phyloP scores from a whole-genome alignment of 1,140 invertebrate species.

The Octopus bimaculoides region DNA sequence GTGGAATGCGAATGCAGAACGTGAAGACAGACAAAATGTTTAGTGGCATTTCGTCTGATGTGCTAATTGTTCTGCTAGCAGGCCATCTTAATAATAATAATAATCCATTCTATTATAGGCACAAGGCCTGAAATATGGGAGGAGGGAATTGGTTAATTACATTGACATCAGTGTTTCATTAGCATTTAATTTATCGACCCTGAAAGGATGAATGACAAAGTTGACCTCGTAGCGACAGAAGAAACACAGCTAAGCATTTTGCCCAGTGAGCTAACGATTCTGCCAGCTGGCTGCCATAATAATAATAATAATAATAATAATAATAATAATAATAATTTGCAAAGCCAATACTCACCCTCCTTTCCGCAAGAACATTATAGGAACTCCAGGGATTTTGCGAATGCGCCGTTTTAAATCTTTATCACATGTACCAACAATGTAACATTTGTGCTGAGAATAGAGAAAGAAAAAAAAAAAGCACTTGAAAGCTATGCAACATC shows the following conservation, averaged over 20 bases:
- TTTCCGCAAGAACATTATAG: slow-evolving; percentile 94
- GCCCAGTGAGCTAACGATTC: background rate
- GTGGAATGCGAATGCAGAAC: no score
- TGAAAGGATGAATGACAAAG: background rate
- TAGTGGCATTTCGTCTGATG: no score
- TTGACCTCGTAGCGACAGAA: background rate
- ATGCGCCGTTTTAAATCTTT: slow-evolving; percentile 95
- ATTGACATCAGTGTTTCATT: background rate
- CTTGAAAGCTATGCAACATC: no score
- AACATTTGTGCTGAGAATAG: slow-evolving; percentile 89
- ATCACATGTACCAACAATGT: slow-evolving; percentile 99
- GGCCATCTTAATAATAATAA: no score
- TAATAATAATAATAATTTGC: slow-evolving; percentile 8
- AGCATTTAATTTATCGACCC: background rate
- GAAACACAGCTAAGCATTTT: background rate
- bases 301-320: background rate
- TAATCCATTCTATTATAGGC: no score
- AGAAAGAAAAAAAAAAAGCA: background rate
- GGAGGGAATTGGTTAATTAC: no score
- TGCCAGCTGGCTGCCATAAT: background rate
- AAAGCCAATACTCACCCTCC: slow-evolving; percentile 65
- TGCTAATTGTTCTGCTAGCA: no score
- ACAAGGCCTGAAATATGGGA: no score
- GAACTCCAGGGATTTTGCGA: slow-evolving; percentile 97
- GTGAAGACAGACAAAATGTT: no score